Evolutionary conservation across 1,140 invertebrate species (phyloP), one percentile per base, ranked within the genome.

Genomic region (Oryctes rhinoceros): DNA sequence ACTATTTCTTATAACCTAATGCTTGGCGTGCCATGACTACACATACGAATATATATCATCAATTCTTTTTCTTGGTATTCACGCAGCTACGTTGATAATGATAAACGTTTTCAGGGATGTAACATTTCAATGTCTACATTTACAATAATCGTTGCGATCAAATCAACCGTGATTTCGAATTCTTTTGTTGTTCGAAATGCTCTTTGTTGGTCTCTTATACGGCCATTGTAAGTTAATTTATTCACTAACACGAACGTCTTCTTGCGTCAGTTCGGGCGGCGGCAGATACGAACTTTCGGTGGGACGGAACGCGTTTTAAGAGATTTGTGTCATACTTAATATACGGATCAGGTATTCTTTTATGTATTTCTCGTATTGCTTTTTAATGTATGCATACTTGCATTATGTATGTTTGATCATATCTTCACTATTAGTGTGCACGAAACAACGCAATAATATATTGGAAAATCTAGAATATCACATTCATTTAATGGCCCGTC

Each of bases 321-420:
- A 35, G 15, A 67, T 67, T 35, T 67, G 65, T 67, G 65, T 67
- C 15, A 67, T 67, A 67, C 65, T 67, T 20, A 0, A 35, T 67
- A 67, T 67, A 67, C 11, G 3, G 15, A 7, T 65, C 65, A 67
- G 65, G 65, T 67, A 67, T 67, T 62, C 20, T 11, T 67, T 35
- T 67, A 24, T 18, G 7, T 67, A 20, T 24, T n/a, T 62, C 9
- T 62, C 30, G 24, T 67, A 9, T 67, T 67, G 11, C 11, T 67
- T 10, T 44, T 44, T 5, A 5, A 44, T 44, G 3, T 44, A 44
- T 44, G 39, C 39, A 44, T 44, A 44, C 39, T 10, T 44, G 65
- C 20, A 35, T 24, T 67, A 35, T 11, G 65, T 67, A 67, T 6
- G n/a, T 20, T 24, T 67, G 4, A 18, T 10, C 30, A 11, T 67